A percentile compares a stretch with the other conserved stretches of the same genome.
Evolutionary conservation across 2,888 invertebrate species (phyloP).

Genomic region (Parnassius mnemosyne): DNA sequence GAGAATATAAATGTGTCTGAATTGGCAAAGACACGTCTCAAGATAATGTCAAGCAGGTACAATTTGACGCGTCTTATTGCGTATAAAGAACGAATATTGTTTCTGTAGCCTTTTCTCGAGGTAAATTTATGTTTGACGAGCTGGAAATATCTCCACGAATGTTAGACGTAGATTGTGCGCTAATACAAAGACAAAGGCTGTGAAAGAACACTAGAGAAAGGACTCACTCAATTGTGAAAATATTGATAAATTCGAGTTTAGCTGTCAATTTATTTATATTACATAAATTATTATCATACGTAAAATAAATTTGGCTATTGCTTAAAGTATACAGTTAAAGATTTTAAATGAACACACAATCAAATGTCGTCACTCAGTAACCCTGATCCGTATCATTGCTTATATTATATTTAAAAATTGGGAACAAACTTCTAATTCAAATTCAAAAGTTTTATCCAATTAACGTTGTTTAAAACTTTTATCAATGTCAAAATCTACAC

Average conservation of each 20-base stretch:
- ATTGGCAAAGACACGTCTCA: neutral
- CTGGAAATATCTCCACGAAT: slow-evolving; percentile 27
- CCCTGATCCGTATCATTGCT: too few species aligned
- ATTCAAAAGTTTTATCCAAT: too few species aligned
- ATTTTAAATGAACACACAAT: too few species aligned
- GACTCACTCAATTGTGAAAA: slow-evolving; percentile 4
- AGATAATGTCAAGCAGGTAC: slow-evolving; percentile 28
- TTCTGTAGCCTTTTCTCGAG: slow-evolving; percentile 22
- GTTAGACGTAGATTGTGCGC: slow-evolving; percentile 14
- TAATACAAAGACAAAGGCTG: slow-evolving; percentile 14
- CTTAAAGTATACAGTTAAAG: too few species aligned
- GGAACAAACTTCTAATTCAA: too few species aligned
- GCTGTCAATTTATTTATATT: neutral
- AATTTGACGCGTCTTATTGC: slow-evolving; percentile 22
- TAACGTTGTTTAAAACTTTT: too few species aligned
- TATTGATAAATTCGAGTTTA: neutral
- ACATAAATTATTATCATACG: too few species aligned
- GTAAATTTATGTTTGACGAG: slow-evolving; percentile 27
- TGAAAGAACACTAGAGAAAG: slow-evolving; percentile 4
- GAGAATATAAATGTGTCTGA: slow-evolving; percentile 7
- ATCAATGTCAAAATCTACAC: too few species aligned
- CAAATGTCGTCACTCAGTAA: too few species aligned
- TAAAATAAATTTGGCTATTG: too few species aligned
- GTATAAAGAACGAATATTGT: slow-evolving; percentile 27
- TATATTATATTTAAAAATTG: too few species aligned